These are phyloP conservation scores for Mirza zaza DNA, from an alignment of 2,113 vertebrate species.

Conservation along the genomic window DNA sequence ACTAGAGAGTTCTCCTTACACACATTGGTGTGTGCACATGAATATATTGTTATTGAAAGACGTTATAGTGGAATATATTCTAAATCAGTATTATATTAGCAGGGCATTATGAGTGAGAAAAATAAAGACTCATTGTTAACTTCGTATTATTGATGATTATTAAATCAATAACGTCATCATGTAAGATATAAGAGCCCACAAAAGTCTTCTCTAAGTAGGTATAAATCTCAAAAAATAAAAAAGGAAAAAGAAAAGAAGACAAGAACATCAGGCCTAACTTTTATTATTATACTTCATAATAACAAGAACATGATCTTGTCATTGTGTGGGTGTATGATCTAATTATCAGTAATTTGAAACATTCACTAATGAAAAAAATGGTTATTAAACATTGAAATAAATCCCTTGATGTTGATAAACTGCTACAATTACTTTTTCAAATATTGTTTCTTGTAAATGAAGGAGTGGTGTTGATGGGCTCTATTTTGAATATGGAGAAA, in stretches of 20 bases:
- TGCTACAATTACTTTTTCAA: constrained; percentile 16
- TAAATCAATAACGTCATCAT: not conserved
- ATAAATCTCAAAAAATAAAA: not conserved
- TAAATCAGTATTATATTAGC: not conserved
- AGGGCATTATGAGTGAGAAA: not conserved
- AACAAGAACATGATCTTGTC: constrained; percentile 3
- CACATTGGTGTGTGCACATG: not conserved
- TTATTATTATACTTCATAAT: constrained; percentile 6
- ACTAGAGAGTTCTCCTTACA: not conserved
- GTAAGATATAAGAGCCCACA: not conserved
- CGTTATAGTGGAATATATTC: not conserved
- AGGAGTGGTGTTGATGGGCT: not conserved
- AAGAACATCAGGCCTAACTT: constrained; percentile 10
- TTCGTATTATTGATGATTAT: constrained; percentile 4
- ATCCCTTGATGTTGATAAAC: not conserved
- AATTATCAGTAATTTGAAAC: constrained; percentile 55
- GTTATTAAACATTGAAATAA: not conserved
- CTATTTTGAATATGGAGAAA: constrained; percentile 5
- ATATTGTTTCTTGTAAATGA: constrained; percentile 20
- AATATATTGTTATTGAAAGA: not conserved
- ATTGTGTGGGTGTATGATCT: constrained; percentile 37
- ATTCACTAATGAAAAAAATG: not conserved
- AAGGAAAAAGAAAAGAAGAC: not conserved
- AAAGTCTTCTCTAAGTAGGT: not conserved
- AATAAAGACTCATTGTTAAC: not conserved